Percentiles rank a stretch among this genome's conserved stretches.
Conservation (phyloP, 2,113 vertebrate genomes). For the Sterrhoptilus dennistouni region DNA sequence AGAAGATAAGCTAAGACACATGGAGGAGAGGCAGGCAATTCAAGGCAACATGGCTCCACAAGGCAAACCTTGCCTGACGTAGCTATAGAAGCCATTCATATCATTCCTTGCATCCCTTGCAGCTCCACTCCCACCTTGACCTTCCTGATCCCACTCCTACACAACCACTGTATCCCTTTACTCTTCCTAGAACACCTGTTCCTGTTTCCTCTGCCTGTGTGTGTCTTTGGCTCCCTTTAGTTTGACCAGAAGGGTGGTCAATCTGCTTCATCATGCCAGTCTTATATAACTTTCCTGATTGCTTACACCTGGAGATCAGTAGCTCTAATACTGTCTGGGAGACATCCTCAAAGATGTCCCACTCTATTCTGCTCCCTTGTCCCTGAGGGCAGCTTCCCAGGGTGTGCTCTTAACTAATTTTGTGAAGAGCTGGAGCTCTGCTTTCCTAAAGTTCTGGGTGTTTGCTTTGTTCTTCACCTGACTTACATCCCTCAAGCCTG, state of each 20-base stretch:
- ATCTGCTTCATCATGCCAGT: rapidly evolving
- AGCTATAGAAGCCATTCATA: background rate
- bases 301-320: background rate
- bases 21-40: too few relatives aligned
- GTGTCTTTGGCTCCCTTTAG: background rate
- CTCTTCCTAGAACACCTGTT: background rate
- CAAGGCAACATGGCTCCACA: background rate
- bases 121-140: background rate
- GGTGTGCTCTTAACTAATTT: background rate
- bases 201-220: background rate
- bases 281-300: background rate
- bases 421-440: background rate
- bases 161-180: rapidly evolving
- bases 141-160: background rate
- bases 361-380: background rate
- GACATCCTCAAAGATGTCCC: background rate
- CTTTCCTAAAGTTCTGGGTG: background rate
- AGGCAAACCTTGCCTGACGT: background rate
- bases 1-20: background rate
- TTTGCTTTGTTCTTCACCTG: background rate
- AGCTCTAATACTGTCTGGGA: rapidly evolving
- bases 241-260: background rate
- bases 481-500: background rate
- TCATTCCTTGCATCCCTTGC: rapidly evolving
- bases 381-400: background rate